phyloP scores from a whole-genome alignment of 2,113 vertebrate genomes.

The Heteronetta atricapilla region DNA sequence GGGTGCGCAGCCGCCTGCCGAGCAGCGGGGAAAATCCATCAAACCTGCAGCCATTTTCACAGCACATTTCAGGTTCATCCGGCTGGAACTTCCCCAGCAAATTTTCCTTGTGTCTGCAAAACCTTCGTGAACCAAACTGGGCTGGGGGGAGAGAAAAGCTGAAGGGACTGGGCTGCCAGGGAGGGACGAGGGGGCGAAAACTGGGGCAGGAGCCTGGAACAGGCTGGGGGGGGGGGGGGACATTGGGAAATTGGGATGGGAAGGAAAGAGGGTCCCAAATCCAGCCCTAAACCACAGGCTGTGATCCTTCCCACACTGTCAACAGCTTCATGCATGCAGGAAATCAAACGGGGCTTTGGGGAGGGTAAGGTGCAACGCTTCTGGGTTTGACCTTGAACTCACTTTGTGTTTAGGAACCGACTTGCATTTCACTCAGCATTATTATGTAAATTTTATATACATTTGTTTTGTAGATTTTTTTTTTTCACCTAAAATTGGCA shows the following conservation, averaged over 20 bases:
- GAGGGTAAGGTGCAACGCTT: accelerated
- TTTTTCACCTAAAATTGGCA: neutral
- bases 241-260: no score
- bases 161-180: no score
- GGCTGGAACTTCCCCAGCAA: neutral
- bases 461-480: neutral
- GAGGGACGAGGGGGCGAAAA: no score
- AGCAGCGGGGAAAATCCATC: neutral
- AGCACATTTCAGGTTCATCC: accelerated
- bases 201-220: no score
- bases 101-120: neutral
- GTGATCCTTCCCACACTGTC: neutral
- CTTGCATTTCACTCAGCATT: neutral
- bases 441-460: neutral
- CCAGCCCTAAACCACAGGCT: neutral
- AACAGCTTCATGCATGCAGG: accelerated
- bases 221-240: no score
- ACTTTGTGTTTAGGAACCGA: neutral
- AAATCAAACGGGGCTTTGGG: accelerated
- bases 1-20: accelerated
- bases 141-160: no score
- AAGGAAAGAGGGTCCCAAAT: neutral
- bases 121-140: no score
- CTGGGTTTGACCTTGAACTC: neutral
- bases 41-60: accelerated